Evolutionary conservation across 2,113 vertebrate species (phyloP).

Genomic region (Ochotona princeps): DNA sequence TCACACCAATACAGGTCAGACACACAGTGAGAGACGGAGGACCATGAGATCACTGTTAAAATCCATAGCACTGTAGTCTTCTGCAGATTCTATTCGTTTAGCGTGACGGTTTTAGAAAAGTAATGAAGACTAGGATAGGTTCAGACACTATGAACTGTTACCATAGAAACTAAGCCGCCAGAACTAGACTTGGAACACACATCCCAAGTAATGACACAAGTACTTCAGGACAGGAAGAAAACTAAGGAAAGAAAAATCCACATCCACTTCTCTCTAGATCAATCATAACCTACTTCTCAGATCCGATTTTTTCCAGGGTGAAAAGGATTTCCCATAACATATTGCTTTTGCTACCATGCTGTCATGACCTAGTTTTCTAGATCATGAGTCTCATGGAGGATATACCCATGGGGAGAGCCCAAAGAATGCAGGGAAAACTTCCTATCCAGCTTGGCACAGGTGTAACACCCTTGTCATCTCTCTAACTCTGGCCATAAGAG

Average conservation of each 20-base stretch:
- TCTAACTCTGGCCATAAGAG: too few relatives aligned
- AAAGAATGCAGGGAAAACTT: not conserved
- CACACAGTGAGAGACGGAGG: not conserved
- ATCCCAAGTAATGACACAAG: not conserved
- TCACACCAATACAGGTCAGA: not conserved
- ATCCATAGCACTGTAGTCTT: not conserved
- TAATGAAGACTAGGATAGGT: not conserved
- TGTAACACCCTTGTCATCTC: not conserved
- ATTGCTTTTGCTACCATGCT: not conserved
- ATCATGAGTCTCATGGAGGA: not conserved
- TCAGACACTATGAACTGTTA: not conserved
- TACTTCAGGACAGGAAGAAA: not conserved
- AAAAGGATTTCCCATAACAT: not conserved
- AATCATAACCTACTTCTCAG: not conserved
- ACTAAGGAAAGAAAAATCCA: not conserved
- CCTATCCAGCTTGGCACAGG: not conserved
- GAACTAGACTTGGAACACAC: not conserved
- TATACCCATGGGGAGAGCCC: not conserved
- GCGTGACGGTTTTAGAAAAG: slow-evolving; percentile 4
- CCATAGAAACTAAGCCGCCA: slow-evolving; percentile 27
- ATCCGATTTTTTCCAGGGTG: not conserved
- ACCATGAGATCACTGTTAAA: slow-evolving; percentile 2
- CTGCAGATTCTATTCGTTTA: not conserved
- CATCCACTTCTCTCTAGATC: not conserved
- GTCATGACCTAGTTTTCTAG: not conserved